A percentile compares a stretch with the other conserved stretches of the same genome.
Evolutionary conservation across 2,797 vertebrate genomes (phyloP).

Genomic region (Tamandua tetradactyla): DNA sequence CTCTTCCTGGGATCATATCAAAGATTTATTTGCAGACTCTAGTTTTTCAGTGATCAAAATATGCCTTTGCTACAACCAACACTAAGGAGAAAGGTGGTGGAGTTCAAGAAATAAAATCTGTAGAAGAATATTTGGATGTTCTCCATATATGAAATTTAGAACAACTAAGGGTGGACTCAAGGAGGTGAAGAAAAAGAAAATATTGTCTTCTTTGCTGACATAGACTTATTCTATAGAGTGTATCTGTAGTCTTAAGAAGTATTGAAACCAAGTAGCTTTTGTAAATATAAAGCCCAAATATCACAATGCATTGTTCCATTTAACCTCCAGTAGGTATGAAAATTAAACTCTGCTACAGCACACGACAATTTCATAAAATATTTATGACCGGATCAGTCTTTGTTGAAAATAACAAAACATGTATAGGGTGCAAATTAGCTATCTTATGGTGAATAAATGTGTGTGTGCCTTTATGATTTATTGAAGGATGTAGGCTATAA

Average conservation of each 20-base stretch:
- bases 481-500: not conserved
- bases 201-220: not conserved
- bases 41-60: not conserved
- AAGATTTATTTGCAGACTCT: not conserved
- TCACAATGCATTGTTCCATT: conserved; percentile 28
- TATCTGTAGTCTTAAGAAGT: not conserved
- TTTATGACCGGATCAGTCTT: conserved; percentile 63
- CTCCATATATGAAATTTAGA: not conserved
- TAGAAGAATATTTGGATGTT: not conserved
- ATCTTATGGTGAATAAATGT: not conserved
- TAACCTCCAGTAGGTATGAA: conserved; percentile 71
- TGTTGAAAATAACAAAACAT: conserved; percentile 49
- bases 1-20: not conserved
- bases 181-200: not conserved
- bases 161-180: not conserved
- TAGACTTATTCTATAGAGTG: not conserved
- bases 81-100: not conserved
- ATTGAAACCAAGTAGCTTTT: not conserved
- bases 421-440: conserved; percentile 59
- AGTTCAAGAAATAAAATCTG: not conserved
- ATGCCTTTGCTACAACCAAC: not conserved
- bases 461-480: not conserved
- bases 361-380: conserved; percentile 71
- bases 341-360: conserved; percentile 52
- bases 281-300: conserved; percentile 55